Evolutionary conservation across 2,888 invertebrate species (phyloP).

Genomic region (Dolichopus griseipennis): DNA sequence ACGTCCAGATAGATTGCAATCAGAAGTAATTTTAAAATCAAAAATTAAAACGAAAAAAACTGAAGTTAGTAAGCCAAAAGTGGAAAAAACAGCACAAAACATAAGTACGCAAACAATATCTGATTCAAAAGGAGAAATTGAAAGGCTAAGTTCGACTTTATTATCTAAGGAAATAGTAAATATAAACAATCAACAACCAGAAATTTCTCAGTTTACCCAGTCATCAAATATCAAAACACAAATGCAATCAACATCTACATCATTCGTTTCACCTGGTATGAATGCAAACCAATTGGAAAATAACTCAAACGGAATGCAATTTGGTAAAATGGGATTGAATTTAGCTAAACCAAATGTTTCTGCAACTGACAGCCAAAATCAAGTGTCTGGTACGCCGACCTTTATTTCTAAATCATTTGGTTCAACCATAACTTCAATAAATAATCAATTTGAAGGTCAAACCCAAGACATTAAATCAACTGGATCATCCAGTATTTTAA

Average conservation of each 20-base stretch:
- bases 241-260: neutral
- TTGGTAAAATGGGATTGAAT: neutral
- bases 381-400: too few relatives aligned
- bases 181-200: neutral
- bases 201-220: neutral
- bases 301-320: neutral
- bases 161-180: neutral
- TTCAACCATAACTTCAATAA: neutral
- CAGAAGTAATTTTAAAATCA: conserved; percentile 40
- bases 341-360: neutral
- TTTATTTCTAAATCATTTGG: too few relatives aligned
- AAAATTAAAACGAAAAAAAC: conserved; percentile 26
- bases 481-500: neutral
- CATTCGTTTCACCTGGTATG: neutral
- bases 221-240: neutral
- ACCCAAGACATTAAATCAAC: too few relatives aligned
- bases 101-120: neutral
- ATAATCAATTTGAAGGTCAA: neutral
- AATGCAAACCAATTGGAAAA: neutral
- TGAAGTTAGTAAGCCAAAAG: neutral
- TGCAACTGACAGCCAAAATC: neutral
- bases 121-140: neutral
- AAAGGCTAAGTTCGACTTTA: neutral
- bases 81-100: neutral
- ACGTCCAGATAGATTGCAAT: conserved; percentile 39